A percentile compares a stretch with the other conserved stretches of the same genome.
Evolutionary conservation across 2,888 invertebrate genomes (phyloP).

Genomic region (Rhamphomyia laevipes): DNA sequence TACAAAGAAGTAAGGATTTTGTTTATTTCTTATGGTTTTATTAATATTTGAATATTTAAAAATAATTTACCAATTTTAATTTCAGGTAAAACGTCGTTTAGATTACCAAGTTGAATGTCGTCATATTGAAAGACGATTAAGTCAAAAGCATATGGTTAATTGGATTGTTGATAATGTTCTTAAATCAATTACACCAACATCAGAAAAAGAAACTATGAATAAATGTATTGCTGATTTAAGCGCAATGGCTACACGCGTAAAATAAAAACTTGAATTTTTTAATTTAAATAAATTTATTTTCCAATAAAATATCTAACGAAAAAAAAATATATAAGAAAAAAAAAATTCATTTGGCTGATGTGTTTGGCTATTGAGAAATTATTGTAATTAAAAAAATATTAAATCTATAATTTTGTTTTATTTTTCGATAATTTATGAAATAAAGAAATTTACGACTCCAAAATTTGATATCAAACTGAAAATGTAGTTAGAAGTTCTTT

Average conservation of each 20-base stretch:
- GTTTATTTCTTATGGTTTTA: neutral
- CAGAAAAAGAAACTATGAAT: slow-evolving; percentile 81
- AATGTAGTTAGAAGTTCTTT: too few relatives aligned
- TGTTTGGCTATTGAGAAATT: too few relatives aligned
- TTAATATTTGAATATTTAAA: neutral
- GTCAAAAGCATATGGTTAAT: slow-evolving; percentile 88
- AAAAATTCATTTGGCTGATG: neutral
- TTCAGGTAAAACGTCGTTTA: slow-evolving; percentile 67
- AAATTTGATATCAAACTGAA: too few relatives aligned
- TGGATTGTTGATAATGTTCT: slow-evolving; percentile 81
- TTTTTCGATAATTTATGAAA: too few relatives aligned
- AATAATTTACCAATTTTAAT: slow-evolving; percentile 6
- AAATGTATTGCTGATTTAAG: slow-evolving; percentile 82
- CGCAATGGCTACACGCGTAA: slow-evolving; percentile 47
- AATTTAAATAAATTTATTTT: neutral
- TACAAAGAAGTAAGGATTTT: slow-evolving; percentile 40
- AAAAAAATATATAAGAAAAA: neutral
- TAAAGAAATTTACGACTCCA: too few relatives aligned
- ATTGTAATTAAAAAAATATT: too few relatives aligned
- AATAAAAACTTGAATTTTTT: slow-evolving; percentile 18
- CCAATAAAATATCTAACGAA: neutral
- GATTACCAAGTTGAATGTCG: slow-evolving; percentile 89
- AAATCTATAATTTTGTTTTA: too few relatives aligned
- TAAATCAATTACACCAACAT: slow-evolving; percentile 83
- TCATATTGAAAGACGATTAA: slow-evolving; percentile 67